Evolutionary conservation across 1,140 invertebrate species (phyloP).

Genomic region (Temnothorax curvispinosus): DNA sequence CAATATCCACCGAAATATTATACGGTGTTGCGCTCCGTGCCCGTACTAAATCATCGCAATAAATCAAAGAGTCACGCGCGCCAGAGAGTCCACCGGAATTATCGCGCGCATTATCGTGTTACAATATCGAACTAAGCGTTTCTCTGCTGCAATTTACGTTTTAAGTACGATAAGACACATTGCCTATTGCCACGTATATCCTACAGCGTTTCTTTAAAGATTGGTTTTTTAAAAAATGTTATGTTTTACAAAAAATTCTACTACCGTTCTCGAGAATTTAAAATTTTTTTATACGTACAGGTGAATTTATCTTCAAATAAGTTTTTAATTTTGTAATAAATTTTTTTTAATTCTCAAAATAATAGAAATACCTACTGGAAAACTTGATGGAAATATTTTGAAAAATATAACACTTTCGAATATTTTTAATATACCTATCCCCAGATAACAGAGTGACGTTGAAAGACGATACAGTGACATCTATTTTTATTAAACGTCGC

Average conservation of each 20-base stretch:
- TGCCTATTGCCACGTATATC: too few species aligned
- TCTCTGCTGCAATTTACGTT: background rate
- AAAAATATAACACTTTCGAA: background rate
- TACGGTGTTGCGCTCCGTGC: background rate
- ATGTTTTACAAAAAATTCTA: background rate
- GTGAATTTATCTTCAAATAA: background rate
- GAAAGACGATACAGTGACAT: too few species aligned
- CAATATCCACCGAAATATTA: conserved; percentile 58
- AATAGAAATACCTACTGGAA: too few species aligned
- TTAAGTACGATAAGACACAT: too few species aligned
- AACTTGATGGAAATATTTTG: background rate
- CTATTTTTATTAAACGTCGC: too few species aligned
- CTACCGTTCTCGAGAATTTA: background rate
- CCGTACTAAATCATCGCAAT: conserved; percentile 35
- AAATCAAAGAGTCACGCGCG: conserved; percentile 35
- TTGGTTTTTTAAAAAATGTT: background rate
- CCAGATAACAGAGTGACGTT: too few species aligned
- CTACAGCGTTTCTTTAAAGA: background rate
- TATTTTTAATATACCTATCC: too few species aligned
- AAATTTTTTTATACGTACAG: background rate
- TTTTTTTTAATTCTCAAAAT: background rate
- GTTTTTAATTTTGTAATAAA: background rate
- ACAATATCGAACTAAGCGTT: background rate
- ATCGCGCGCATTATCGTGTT: conserved; percentile 34
- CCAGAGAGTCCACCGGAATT: conserved; percentile 12